Evolutionary conservation across 2,797 vertebrate genomes (phyloP).

Genomic region (Neomorphus geoffroyi): DNA sequence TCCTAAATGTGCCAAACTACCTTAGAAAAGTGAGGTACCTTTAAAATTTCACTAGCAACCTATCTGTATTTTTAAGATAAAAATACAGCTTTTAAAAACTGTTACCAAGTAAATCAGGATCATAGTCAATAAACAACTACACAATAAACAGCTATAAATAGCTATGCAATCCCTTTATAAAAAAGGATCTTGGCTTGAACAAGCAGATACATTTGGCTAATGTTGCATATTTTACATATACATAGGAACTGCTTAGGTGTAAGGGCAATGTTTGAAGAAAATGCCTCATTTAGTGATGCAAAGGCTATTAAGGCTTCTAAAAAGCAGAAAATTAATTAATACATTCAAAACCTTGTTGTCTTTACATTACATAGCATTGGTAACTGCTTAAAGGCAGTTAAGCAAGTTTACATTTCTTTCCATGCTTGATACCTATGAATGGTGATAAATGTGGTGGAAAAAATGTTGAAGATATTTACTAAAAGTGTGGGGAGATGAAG

Average conservation of each 20-base stretch:
- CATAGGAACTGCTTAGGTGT: not conserved
- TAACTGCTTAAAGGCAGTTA: not conserved
- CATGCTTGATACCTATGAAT: not conserved
- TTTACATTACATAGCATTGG: not conserved
- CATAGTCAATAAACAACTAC: not conserved
- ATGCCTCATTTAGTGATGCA: not conserved
- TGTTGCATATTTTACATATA: not conserved
- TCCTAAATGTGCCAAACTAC: not conserved
- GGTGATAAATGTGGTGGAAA: not conserved
- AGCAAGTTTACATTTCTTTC: not conserved
- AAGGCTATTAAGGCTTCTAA: not conserved
- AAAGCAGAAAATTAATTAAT: slow-evolving; percentile 13
- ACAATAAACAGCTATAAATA: not conserved
- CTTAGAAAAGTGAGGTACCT: not conserved
- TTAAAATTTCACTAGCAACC: not conserved
- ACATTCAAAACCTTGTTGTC: not conserved
- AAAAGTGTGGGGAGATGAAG: not conserved
- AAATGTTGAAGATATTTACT: not conserved
- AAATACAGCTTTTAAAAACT: not conserved
- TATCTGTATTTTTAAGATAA: not conserved
- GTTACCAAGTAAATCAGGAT: not conserved
- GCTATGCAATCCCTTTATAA: not conserved
- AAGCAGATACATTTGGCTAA: not conserved
- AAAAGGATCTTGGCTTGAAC: not conserved
- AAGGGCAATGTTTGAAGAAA: slow-evolving; percentile 6